phyloP scores from a whole-genome alignment of 2,888 invertebrate species.

The Cryptus viduatorius region DNA sequence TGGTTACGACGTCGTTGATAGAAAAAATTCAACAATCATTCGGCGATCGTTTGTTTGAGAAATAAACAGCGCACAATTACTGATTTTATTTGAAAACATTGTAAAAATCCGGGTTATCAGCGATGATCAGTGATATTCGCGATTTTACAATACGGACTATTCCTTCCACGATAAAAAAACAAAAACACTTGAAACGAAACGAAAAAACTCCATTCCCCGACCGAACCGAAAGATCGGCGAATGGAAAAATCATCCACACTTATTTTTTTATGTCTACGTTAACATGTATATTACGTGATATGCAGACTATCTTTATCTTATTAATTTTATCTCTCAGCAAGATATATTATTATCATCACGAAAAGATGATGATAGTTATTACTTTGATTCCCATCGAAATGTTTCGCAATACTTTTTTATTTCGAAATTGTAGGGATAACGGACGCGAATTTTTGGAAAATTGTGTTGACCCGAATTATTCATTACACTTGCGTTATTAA shows the following conservation, averaged over 20 bases:
- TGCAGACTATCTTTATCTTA: not conserved
- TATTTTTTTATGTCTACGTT: constrained; percentile 38
- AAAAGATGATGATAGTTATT: not conserved
- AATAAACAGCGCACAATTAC: constrained; percentile 21
- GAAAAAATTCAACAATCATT: constrained; percentile 17
- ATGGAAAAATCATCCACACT: not conserved
- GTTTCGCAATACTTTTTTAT: constrained; percentile 32
- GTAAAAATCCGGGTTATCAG: not conserved
- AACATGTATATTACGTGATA: constrained; percentile 32
- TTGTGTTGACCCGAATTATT: constrained; percentile 13
- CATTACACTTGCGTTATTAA: not conserved
- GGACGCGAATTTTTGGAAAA: constrained; percentile 10
- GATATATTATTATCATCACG: not conserved
- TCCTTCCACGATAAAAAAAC: constrained; percentile 5
- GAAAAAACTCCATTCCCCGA: constrained; percentile 6
- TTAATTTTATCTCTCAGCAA: not conserved
- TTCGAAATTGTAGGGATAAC: not conserved
- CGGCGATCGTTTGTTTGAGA: constrained; percentile 14
- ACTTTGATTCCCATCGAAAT: constrained; percentile 1
- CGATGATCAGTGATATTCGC: constrained; percentile 4
- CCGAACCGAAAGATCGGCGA: not conserved
- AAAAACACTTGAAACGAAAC: not conserved
- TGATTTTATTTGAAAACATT: constrained; percentile 3
- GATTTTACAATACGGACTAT: constrained; percentile 18
- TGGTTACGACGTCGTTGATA: constrained; percentile 16